Base-by-base conservation (phyloP, 2,797 vertebrate genomes). In the Rhadinocentrus ornatus region DNA sequence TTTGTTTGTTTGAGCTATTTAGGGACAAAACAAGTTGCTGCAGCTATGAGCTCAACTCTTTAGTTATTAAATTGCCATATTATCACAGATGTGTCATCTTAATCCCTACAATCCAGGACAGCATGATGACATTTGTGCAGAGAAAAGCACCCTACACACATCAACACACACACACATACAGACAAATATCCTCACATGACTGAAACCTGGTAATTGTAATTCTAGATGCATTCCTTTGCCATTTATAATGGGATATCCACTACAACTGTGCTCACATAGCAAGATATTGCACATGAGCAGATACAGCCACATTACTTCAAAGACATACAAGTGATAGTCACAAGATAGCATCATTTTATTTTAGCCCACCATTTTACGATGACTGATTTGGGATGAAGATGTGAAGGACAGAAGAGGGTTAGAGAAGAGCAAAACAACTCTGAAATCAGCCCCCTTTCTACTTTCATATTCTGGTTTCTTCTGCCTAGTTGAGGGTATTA, bases 381-480 rank as follows among this genome's bases (percentile, higher is more conserved):
- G 56, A 27, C 11, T 31, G 57, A 69, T 71, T 69, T 16, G 31
- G 29, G 77, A 80, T 75, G 79, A 56, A 70, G 73, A 78, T 62
- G 71, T 76, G 57, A 75, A 82, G 82, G 75, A 85, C 78, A 76
- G 61, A 74, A 50, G 34, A 27, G 3, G 39, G n/a, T n/a, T n/a
- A n/a, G n/a, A 66, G 6, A 53, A 78, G 55, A 71, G 74, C 74
- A 88, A 84, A 83, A 62, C 78, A 63, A 70, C 62, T 64, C 62
- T 57, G 53, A 15, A 65, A 66, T 64, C 63, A 74, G 76, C 66
- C 50, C 16, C 18, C 32, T 50, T 46, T 80, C 12, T 50, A 35
- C 66, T 77, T 83, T 68, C 66, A 75, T 66, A 50, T 73, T 76
- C 39, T 62, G 60, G 34, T 77, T 79, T 50, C 63, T 62, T 26